Evolutionary conservation across 2,113 vertebrate genomes (phyloP), one percentile per base, ranked within the genome.

Genomic region (Gobio gobio): DNA sequence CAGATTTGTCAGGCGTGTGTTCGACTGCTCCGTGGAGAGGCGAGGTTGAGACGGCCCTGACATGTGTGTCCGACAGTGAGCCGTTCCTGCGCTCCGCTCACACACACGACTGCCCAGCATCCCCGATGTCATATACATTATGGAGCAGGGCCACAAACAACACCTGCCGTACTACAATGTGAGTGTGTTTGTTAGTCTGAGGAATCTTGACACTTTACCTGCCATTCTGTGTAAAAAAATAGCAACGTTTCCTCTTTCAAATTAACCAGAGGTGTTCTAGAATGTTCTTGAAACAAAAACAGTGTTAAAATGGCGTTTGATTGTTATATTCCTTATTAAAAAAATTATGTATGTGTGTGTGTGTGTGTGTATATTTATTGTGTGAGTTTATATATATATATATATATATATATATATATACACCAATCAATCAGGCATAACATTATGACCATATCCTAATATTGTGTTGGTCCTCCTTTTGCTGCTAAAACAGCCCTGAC

Each of bases 91-190:
- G 91, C 91, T 90, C 89, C 89, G 85, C 87, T 90, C 92, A 92
- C 91, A 93, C 93, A 92, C 93, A 92, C 88, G 89, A 92, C 91
- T 92, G 92, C 89, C 90, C 91, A 66, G 85, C 89, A 87, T 93
- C 92, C 90, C 90, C 76, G 87, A 88, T 91, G 92, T 84, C 86
- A 88, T 90, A 94, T 94, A 91, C 90, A 95, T 94, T 92, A 94
- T 93, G 91, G 89, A 93, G 89, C 78, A 91, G 91, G 63, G 88
- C 91, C 89, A 87, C 90, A 93, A 89, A 93, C 91, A 90, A 89
- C 89, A 82, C 88, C 93, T 90, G 61, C 89, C 90, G 92, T 94
- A 88, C 88, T 66, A 45, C 54, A 59, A 75, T 82, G 7, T 16
- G 59, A 76, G n/a, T 83, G 85, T 85, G 70, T 77, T 16, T 72